phyloP scores from a whole-genome alignment of 64 coral and sea anemone species.

The Actinia tenebrosa region DNA sequence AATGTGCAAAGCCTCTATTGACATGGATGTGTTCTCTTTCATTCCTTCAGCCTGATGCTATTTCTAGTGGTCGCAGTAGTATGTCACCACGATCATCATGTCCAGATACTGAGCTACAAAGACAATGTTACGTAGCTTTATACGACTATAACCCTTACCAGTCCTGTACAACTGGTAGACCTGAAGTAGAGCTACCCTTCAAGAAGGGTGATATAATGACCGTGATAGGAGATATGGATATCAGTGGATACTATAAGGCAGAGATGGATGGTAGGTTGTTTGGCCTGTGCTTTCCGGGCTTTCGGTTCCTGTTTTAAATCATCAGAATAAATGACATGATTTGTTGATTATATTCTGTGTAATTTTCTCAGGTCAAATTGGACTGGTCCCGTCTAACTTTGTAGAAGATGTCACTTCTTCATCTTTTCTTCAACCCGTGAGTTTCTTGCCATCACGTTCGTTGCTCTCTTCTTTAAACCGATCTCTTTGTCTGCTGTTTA shows the following conservation, averaged over 20 bases:
- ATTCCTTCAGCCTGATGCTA: not conserved
- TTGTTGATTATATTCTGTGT: not conserved
- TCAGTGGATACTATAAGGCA: constrained; percentile 53
- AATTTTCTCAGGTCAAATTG: constrained; percentile 45
- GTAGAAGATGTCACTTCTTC: constrained; percentile 66
- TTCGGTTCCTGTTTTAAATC: too few species aligned
- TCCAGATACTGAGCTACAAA: constrained; percentile 33
- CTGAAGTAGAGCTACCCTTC: constrained; percentile 59
- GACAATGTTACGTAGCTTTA: constrained; percentile 65
- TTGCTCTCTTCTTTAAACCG: not conserved
- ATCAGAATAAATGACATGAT: too few species aligned
- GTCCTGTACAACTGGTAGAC: constrained; percentile 52
- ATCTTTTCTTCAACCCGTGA: constrained; percentile 64
- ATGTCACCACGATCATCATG: constrained; percentile 31
- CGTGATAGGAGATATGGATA: constrained; percentile 55
- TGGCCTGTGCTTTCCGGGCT: too few species aligned
- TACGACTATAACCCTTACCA: constrained; percentile 70
- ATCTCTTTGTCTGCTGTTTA: not conserved
- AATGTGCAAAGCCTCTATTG: not conserved
- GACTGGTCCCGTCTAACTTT: constrained; percentile 67
- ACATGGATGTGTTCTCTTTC: not conserved
- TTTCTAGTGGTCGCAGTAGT: constrained; percentile 50
- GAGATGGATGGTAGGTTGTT: constrained; percentile 22
- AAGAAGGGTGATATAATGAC: constrained; percentile 89
- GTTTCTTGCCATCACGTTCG: not conserved